Evolutionary conservation across 2,888 invertebrate species (phyloP).

Genomic region (Hypolimnas misippus): DNA sequence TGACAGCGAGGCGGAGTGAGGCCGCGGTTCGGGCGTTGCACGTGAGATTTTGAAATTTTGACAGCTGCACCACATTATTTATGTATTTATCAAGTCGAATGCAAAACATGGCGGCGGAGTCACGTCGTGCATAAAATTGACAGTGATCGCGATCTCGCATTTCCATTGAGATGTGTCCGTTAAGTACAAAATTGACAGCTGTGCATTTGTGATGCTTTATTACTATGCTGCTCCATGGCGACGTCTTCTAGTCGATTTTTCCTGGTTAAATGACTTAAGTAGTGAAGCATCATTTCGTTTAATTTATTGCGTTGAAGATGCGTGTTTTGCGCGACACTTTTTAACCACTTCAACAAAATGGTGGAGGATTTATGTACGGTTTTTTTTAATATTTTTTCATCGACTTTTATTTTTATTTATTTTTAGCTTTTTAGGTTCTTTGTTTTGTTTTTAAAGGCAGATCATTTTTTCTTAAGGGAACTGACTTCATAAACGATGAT

Average conservation of each 20-base stretch:
- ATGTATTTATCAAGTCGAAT: constrained; percentile 49
- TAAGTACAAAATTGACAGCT: constrained; percentile 52
- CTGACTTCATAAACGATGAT: too few species aligned
- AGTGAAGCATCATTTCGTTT: constrained; percentile 1
- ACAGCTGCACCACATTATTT: constrained; percentile 49
- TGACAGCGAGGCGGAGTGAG: constrained; percentile 35
- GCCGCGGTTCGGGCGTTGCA: constrained; percentile 32
- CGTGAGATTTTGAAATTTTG: constrained; percentile 46
- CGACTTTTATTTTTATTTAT: too few species aligned
- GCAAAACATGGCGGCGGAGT: constrained; percentile 48
- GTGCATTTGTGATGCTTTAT: constrained; percentile 42
- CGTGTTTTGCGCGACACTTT: too few species aligned
- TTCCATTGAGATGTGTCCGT: constrained; percentile 52
- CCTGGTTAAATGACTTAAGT: constrained; percentile 7
- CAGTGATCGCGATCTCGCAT: constrained; percentile 50
- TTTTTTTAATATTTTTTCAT: too few species aligned
- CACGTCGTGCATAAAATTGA: constrained; percentile 53
- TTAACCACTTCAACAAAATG: too few species aligned
- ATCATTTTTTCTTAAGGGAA: too few species aligned
- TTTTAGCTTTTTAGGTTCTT: too few species aligned
- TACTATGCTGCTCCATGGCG: constrained; percentile 36
- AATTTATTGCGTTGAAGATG: neutral
- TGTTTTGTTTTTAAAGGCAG: too few species aligned
- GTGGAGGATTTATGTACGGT: too few species aligned
- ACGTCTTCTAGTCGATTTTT: constrained; percentile 24